A percentile compares a stretch with the other conserved stretches of the same genome.
Conservation (phyloP, 2,113 vertebrate species). For the Cheilinus undulatus region DNA sequence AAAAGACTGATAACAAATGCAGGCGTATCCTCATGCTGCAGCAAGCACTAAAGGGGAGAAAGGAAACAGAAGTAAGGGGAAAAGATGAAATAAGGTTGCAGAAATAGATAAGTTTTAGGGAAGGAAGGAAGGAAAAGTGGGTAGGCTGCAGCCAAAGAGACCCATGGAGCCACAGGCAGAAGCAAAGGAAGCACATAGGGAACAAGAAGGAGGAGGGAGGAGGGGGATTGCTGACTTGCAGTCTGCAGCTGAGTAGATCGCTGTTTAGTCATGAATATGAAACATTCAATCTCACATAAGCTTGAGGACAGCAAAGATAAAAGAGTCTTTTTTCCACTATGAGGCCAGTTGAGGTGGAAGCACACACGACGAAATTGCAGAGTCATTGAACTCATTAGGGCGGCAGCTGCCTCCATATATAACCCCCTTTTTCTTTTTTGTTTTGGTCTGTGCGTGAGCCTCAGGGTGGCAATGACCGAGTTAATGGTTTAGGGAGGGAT, state of each 20-base stretch:
- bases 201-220: conserved; percentile 1
- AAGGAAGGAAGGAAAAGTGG: neutral
- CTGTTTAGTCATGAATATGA: conserved; percentile 37
- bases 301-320: conserved; percentile 28
- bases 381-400: conserved; percentile 69
- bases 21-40: conserved; percentile 52
- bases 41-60: conserved; percentile 35
- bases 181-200: conserved; percentile 12
- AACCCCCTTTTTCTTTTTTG: conserved; percentile 63
- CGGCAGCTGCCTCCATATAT: conserved; percentile 65
- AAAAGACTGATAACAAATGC: neutral
- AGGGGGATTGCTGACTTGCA: conserved; percentile 42
- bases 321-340: conserved; percentile 22
- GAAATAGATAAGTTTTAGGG: conserved; percentile 32
- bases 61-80: conserved; percentile 9
- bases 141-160: conserved; percentile 30
- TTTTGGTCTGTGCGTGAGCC: conserved; percentile 73
- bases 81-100: conserved; percentile 28
- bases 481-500: conserved; percentile 51
- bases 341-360: conserved; percentile 38
- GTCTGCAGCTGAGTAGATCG: conserved; percentile 31
- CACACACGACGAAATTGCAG: conserved; percentile 25
- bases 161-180: conserved; percentile 29
- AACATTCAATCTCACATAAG: conserved; percentile 24
- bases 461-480: conserved; percentile 67